Base-by-base conservation (phyloP, 2,888 invertebrate species). In the Lycophotia porphyrea region DNA sequence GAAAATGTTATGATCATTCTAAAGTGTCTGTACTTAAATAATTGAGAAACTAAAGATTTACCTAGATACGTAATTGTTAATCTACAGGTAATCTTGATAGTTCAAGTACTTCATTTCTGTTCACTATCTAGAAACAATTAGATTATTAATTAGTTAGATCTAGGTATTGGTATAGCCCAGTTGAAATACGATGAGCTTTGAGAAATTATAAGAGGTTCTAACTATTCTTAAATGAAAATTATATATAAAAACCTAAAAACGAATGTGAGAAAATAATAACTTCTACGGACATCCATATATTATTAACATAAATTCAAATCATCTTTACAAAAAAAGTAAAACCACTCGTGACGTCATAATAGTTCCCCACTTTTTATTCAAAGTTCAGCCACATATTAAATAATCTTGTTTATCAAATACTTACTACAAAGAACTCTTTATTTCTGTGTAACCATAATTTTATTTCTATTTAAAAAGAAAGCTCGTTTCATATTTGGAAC, bases 321-420 rank as follows among this genome's bases (percentile, higher is more conserved):
- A 42, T 68, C 65, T 71, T 60, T 42, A 71, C 58, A 73, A 70
- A 82, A 82, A 49, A 73, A 78, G 9, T 47, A 15, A 39, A 60
- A 49, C 34, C 8, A 44, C 34, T 39, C n/a, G 11, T 63, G 69
- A 76, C 76, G 76, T 84, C 80, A 76, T 34, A n/a, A n/a, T 21
- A 60, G 65, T 65, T 68, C 64, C 69, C 82, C 70, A 82, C 34
- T 82, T 78, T 70, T 82, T 78, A 78, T 49, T 52, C n/a, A 65
- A 71, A 58, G 49, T 66, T 78, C 65, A 58, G 31, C 42, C 61
- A 61, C 44, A 39, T 34, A n/a, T n/a, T n/a, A 49, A 0, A 2
- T 52, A 55, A 71, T 47, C 5, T 39, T 76, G 49, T 68, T 27
- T 64, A 49, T 9, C 11, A 49, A 64, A 58, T 39, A 39, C 24